A percentile compares a stretch with the other conserved stretches of the same genome.
Evolutionary conservation across 2,113 vertebrate genomes (phyloP).

Genomic region (Hylia prasina): DNA sequence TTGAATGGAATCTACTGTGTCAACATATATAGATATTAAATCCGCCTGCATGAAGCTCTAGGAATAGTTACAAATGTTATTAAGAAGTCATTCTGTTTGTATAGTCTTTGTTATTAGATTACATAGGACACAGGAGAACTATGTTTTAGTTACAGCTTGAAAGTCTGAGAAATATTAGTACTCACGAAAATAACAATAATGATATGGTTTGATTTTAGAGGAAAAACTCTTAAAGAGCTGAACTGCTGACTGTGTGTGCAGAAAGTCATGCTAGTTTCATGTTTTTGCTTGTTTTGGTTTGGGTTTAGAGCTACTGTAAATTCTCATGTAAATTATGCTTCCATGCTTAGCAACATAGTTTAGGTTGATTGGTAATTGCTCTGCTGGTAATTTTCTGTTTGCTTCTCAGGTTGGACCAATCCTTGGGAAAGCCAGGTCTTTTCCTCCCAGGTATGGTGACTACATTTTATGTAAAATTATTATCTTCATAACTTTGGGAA

Average conservation of each 20-base stretch:
- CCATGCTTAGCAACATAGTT: not conserved
- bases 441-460: conserved; percentile 75
- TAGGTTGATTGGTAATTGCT: not conserved
- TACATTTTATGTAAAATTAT: not conserved
- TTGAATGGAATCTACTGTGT: conserved; percentile 16
- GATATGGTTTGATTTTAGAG: not conserved
- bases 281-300: not conserved
- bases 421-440: conserved; percentile 76
- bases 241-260: not conserved
- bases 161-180: not conserved
- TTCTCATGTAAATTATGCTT: not conserved
- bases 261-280: not conserved
- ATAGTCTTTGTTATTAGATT: conserved; percentile 19
- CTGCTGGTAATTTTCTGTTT: not conserved
- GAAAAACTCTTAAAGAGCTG: not conserved
- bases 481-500: not conserved
- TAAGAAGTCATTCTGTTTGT: not conserved
- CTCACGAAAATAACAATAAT: not conserved
- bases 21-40: conserved; percentile 29
- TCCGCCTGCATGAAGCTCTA: not conserved
- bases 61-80: conserved; percentile 6
- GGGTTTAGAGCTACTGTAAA: not conserved
- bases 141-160: not conserved
- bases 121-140: not conserved
- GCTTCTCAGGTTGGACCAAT: conserved; percentile 74